These are phyloP conservation scores for Tetragonula clypearis DNA, from an alignment of 1,140 invertebrate genomes.

Conservation along the genomic window DNA sequence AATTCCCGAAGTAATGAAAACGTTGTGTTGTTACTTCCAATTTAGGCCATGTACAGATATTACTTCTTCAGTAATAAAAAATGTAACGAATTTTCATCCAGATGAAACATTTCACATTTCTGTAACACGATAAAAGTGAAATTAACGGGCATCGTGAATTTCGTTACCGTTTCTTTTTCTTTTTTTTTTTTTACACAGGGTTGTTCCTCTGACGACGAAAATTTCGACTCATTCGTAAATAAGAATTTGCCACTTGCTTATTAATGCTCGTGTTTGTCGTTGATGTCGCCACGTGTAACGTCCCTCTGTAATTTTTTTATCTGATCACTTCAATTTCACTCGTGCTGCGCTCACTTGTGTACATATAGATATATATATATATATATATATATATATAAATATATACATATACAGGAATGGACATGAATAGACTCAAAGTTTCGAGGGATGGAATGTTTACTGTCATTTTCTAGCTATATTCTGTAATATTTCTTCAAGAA, in stretches of 20 bases:
- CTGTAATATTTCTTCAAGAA: not conserved
- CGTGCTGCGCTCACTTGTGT: conserved; percentile 2
- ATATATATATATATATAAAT: not conserved
- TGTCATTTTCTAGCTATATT: not conserved
- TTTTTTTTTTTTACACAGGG: not conserved
- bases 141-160: not conserved
- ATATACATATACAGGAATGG: not conserved
- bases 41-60: not conserved
- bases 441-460: conserved; percentile 13
- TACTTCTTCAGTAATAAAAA: not conserved
- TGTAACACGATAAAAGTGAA: not conserved
- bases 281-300: not conserved
- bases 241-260: not conserved
- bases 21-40: too few species aligned
- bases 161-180: not conserved
- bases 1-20: not conserved
- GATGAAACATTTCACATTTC: not conserved
- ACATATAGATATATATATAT: conserved; percentile 1
- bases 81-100: not conserved
- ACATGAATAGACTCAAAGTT: conserved; percentile 26
- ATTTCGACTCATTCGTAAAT: not conserved
- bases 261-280: not conserved
- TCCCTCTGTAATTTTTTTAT: not conserved
- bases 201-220: not conserved
- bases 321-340: conserved; percentile 2